Base-by-base conservation (phyloP, 2,888 invertebrate species). In the Dolichopus griseipennis region DNA sequence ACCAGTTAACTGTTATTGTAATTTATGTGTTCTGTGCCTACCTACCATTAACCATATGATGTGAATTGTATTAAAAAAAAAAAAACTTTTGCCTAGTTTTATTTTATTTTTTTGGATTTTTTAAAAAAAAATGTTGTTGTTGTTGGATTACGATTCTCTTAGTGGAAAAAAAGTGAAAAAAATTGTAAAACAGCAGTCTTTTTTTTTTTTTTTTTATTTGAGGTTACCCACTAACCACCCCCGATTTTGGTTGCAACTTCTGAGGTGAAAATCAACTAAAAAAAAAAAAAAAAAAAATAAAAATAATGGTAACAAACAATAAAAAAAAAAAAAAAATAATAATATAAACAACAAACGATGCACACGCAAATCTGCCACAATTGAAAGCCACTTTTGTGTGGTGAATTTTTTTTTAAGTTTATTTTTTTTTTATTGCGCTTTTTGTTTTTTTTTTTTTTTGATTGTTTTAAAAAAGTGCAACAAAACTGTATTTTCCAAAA, bases 321-420 rank as follows among this genome's bases (percentile, higher is more conserved):
- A 67, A 52, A 67, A 69, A 68, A 6, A 70, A 69, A 71, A 69
- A 66, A 61, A 67, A 69, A 68, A 18, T 41, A 20, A n/a, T 43
- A 34, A 61, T 52, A 62, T 37, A 1, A 37, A 37, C 37, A 37
- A 37, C 12, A 37, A 37, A 37, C 37, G 37, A 37, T 37, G 37
- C 37, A 37, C 37, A 68, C 72, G 73, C 73, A 73, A 75, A 74
- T 71, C 73, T 70, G 73, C 74, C 74, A 73, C 74, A 74, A 73
- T 73, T 73, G 73, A 74, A 75, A 75, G 75, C 75, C 75, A 75
- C 74, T 75, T 73, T 74, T 74, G 73, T 72, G 75, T 73, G 72
- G 71, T 37, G 65, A 41, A 34, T 33, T 65, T 68, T 66, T 63
- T 66, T 68, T 66, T 65, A 66, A 62, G 65, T 66, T 64, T 22